These are phyloP conservation scores for Eupithecia vulgata DNA, from an alignment of 2,888 invertebrate species.

Conservation along the genomic window DNA sequence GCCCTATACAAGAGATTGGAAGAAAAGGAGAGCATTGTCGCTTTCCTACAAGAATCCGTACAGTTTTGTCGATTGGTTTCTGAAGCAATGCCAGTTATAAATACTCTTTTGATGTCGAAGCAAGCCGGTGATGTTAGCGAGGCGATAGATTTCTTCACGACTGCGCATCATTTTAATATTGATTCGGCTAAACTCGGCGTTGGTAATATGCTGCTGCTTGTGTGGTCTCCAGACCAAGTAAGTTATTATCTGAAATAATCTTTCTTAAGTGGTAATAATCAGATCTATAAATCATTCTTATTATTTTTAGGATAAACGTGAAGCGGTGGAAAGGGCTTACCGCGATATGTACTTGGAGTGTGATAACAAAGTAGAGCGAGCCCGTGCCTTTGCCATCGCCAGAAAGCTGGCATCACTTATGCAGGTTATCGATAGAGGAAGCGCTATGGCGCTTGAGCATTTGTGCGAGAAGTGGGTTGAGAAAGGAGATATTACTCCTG, in stretches of 20 bases:
- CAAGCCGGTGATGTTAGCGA: constrained; percentile 92
- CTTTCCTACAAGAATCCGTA: constrained; percentile 88
- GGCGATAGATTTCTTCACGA: constrained; percentile 94
- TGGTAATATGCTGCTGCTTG: constrained; percentile 89
- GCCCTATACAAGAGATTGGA: constrained; percentile 81
- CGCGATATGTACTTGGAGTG: constrained; percentile 87
- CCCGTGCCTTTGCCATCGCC: constrained; percentile 69
- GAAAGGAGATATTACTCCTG: constrained; percentile 72
- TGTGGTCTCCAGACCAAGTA: constrained; percentile 91
- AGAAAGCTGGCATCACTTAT: constrained; percentile 63
- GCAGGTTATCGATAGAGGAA: constrained; percentile 67
- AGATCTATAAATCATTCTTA: not conserved
- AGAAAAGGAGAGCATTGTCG: constrained; percentile 86
- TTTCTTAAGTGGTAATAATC: not conserved
- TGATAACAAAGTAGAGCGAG: constrained; percentile 77
- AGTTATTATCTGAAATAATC: constrained; percentile 31
- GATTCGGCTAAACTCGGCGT: constrained; percentile 89
- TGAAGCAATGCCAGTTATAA: constrained; percentile 84
- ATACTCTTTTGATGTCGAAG: constrained; percentile 88
- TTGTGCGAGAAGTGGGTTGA: constrained; percentile 74
- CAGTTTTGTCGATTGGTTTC: constrained; percentile 78
- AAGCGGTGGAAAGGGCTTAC: constrained; percentile 91
- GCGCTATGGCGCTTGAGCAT: constrained; percentile 73
- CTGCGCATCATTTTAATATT: constrained; percentile 91
- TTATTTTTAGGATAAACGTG: constrained; percentile 81